phyloP scores from a whole-genome alignment of 1,140 invertebrate species.

The Lucilia sericata region DNA sequence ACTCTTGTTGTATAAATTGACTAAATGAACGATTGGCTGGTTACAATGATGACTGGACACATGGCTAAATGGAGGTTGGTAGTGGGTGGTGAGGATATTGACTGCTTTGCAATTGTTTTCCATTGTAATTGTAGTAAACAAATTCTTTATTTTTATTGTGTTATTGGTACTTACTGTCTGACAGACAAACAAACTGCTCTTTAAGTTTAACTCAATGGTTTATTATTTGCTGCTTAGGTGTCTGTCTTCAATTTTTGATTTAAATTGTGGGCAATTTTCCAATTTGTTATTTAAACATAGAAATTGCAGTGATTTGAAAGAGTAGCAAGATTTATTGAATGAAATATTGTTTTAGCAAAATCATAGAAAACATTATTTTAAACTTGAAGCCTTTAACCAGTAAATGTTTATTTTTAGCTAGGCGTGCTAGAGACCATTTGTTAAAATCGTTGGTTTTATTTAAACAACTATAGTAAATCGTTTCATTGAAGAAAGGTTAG shows the following conservation, averaged over 20 bases:
- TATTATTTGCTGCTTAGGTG: background rate
- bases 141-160: slow-evolving; percentile 8
- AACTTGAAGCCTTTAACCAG: background rate
- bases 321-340: background rate
- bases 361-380: background rate
- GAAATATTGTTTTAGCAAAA: background rate
- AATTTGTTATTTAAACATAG: slow-evolving; percentile 31
- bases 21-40: background rate
- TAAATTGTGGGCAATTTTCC: slow-evolving; percentile 38
- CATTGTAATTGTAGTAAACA: background rate
- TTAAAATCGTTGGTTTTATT: background rate
- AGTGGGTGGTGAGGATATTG: no score
- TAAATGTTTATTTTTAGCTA: slow-evolving; percentile 15
- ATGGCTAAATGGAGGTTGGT: no score
- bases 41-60: background rate
- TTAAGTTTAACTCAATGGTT: background rate
- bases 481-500: slow-evolving; percentile 32
- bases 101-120: no score
- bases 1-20: slow-evolving; percentile 3
- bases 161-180: background rate
- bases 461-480: slow-evolving; percentile 1
- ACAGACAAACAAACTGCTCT: background rate
- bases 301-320: slow-evolving; percentile 11
- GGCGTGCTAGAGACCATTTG: slow-evolving; percentile 37
- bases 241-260: background rate